Conservation (phyloP, 2,797 vertebrate species). For the Distichodus sexfasciatus region DNA sequence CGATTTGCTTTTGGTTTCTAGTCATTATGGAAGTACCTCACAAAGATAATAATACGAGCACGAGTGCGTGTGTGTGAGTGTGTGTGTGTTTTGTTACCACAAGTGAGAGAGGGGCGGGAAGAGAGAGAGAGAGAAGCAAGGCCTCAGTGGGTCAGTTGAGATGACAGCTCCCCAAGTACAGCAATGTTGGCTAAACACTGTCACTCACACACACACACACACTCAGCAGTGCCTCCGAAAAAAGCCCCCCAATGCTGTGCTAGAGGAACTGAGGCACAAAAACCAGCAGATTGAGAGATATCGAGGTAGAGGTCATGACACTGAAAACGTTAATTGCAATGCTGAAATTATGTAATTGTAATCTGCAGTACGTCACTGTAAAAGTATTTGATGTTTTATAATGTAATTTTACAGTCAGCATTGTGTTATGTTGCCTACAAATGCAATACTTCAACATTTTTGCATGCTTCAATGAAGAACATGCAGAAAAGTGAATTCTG, state of each 20-base stretch:
- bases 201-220: background rate
- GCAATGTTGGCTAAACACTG: conserved; percentile 5
- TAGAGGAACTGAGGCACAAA: background rate
- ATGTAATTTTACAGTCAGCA: too few relatives aligned
- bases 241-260: conserved; percentile 1
- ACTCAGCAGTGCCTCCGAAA: background rate
- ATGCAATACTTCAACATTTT: too few relatives aligned
- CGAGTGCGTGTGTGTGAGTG: conserved; percentile 51
- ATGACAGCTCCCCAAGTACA: background rate
- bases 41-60: conserved; percentile 45
- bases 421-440: too few relatives aligned
- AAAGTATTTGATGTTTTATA: too few relatives aligned
- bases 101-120: too few relatives aligned
- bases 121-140: background rate
- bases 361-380: too few relatives aligned
- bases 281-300: background rate
- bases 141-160: background rate
- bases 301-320: background rate
- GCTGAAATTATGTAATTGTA: too few relatives aligned
- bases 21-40: too few relatives aligned
- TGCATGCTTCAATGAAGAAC: too few relatives aligned
- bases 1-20: too few relatives aligned
- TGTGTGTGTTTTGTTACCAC: conserved; percentile 32
- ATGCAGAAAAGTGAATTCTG: too few relatives aligned
- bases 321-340: too few relatives aligned